Conservation (phyloP, 2,888 invertebrate genomes). For the Drosophila robusta region DNA sequence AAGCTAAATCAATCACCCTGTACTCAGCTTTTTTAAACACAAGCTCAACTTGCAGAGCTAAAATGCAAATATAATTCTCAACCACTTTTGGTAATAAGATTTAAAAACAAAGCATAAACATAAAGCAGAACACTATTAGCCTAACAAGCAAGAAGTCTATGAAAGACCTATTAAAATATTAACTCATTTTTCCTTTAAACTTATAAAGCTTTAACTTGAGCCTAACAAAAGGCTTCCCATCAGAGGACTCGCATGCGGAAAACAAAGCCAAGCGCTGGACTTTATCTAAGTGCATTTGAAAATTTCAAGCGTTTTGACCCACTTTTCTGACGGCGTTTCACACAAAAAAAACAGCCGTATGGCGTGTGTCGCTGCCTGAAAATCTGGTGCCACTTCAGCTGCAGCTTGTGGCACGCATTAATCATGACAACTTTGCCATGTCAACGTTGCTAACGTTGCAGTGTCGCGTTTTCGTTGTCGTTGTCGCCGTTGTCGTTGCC, state of each 20-base stretch:
- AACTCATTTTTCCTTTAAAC: too few species aligned
- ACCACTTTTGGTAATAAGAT: not conserved
- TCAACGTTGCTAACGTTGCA: slow-evolving; percentile 43
- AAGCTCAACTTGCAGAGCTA: too few species aligned
- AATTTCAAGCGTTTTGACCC: slow-evolving; percentile 53
- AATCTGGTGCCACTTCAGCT: slow-evolving; percentile 46
- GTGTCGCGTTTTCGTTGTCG: slow-evolving; percentile 21
- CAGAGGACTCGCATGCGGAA: slow-evolving; percentile 11
- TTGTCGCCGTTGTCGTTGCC: slow-evolving; percentile 19
- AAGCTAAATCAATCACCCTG: too few species aligned
- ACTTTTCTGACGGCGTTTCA: slow-evolving; percentile 21
- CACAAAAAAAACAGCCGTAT: slow-evolving; percentile 3
- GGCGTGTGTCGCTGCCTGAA: slow-evolving; percentile 7
- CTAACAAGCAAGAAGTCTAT: not conserved
- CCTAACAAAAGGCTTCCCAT: not conserved
- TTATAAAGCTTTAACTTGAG: too few species aligned
- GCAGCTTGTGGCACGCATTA: slow-evolving; percentile 69
- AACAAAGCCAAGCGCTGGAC: slow-evolving; percentile 8
- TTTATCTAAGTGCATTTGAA: slow-evolving; percentile 24
- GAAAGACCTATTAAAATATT: not conserved
- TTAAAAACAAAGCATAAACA: too few species aligned
- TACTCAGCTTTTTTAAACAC: too few species aligned
- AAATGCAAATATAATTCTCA: not conserved
- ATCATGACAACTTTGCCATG: slow-evolving; percentile 75
- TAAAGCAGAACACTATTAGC: too few species aligned